Base-by-base conservation (phyloP, 2,797 vertebrate genomes). In the Spatula versicolor region DNA sequence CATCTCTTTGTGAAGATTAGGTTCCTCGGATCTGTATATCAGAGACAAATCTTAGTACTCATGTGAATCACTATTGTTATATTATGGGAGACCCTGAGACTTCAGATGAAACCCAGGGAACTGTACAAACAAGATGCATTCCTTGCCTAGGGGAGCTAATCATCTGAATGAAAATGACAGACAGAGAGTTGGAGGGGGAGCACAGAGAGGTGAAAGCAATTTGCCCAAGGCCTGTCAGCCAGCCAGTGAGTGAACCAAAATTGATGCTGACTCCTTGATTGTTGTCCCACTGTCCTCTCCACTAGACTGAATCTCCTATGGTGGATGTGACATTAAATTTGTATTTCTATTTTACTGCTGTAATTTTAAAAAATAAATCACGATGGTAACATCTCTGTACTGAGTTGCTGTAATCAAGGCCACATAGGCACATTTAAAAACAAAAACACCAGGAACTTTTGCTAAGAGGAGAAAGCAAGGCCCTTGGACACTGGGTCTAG, bases 121-220 rank as follows among this genome's bases (percentile, higher is more conserved):
- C 79, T 64, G 66, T 50, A 89, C 78, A 92, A 92, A 86, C 60
- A 80, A 71, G 92, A 94, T 22, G 78, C 90, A 88, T 80, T 55
- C 73, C 68, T 94, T 76, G 85, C 95, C 92, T 71, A 48, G 31
- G 71, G 95, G 56, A 95, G 28, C 55, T 84, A 86, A 93, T 94
- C 14, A 79, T 83, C 71, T 84, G 95, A 96, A 95, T 43, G 43
- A 87, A 93, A 88, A 83, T 83, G 96, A 95, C 93, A 96, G 92
- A 75, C 92, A 83, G 63, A 56, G 92, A 93, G 43, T 73, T 63
- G 31, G 79, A 93, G 46, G 55, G 77, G 79, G 86, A 92, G 77
- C 63, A 91, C 5, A 3, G 77, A 69, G 85, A 92, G 69, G 92
- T 93, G 89, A 93, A 96, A 95, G 89, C 59, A 13, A 95, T 86